phyloP scores from a whole-genome alignment of 2,888 invertebrate species.

The Plebejus argus region DNA sequence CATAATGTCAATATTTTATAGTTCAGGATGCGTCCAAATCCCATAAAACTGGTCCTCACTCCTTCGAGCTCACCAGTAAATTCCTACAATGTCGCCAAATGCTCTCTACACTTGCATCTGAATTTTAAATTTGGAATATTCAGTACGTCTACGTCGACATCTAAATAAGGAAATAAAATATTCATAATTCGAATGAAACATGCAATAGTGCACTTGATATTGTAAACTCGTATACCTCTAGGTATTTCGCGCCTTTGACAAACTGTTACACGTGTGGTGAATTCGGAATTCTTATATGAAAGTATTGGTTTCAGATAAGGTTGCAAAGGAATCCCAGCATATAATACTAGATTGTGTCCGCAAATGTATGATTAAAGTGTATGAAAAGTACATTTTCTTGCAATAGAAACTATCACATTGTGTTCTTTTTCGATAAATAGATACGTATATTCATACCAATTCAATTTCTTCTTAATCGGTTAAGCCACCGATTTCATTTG shows the following conservation, averaged over 20 bases:
- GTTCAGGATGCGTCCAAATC: slow-evolving; percentile 28
- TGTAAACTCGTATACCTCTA: neutral
- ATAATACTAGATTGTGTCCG: neutral
- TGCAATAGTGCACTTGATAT: slow-evolving; percentile 20
- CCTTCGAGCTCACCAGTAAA: slow-evolving; percentile 53
- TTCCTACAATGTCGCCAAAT: slow-evolving; percentile 57
- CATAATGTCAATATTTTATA: slow-evolving; percentile 14
- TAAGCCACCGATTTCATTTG: too few relatives aligned
- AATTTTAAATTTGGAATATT: slow-evolving; percentile 38
- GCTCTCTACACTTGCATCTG: slow-evolving; percentile 41
- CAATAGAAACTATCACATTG: too few relatives aligned
- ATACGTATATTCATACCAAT: too few relatives aligned
- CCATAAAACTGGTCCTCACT: slow-evolving; percentile 42
- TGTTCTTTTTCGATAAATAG: too few relatives aligned
- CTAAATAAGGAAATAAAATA: slow-evolving; percentile 32
- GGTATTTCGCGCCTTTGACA: slow-evolving; percentile 16
- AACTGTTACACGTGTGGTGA: slow-evolving; percentile 6
- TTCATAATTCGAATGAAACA: slow-evolving; percentile 26
- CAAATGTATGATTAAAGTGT: too few relatives aligned
- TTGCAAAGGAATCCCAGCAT: neutral
- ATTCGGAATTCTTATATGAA: neutral
- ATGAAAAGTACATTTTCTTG: too few relatives aligned
- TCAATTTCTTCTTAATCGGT: too few relatives aligned
- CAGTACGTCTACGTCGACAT: slow-evolving; percentile 34
- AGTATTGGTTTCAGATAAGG: neutral